These are phyloP conservation scores for Polypterus bichir DNA, from an alignment of 2,113 vertebrate species.

Conservation along the genomic window DNA sequence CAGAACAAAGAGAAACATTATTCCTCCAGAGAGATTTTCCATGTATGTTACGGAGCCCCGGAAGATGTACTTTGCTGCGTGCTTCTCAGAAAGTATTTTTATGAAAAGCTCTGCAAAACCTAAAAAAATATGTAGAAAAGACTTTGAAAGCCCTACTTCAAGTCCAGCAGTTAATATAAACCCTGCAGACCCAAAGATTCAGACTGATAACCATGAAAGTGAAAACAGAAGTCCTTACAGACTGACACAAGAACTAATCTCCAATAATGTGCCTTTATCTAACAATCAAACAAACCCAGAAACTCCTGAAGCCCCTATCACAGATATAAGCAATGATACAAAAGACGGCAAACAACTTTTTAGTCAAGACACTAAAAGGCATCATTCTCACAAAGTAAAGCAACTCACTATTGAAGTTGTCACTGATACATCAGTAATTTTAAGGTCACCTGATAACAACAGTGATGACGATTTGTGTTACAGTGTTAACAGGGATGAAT, in stretches of 20 bases:
- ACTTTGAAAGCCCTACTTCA: conserved; percentile 22
- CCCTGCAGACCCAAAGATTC: conserved; percentile 5
- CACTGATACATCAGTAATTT: conserved; percentile 16
- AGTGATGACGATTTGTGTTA: conserved; percentile 1
- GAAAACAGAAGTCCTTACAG: conserved; percentile 29
- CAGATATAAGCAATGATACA: no score
- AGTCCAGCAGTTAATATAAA: conserved; percentile 7
- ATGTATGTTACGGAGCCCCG: conserved; percentile 72
- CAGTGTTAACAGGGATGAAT: background rate
- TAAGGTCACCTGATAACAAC: conserved; percentile 24
- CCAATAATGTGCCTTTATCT: no score
- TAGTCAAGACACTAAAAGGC: no score
- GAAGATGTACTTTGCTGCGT: conserved; percentile 49
- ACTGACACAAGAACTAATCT: no score
- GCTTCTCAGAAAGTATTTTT: conserved; percentile 54
- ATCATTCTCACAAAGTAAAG: no score
- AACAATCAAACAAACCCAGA: no score
- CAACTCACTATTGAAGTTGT: background rate
- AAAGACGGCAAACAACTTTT: no score
- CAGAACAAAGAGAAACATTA: conserved; percentile 62
- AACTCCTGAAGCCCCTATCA: no score
- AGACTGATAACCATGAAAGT: conserved; percentile 28
- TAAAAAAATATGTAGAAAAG: conserved; percentile 22
- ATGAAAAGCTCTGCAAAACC: conserved; percentile 41
- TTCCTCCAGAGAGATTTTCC: conserved; percentile 73